phyloP scores from a whole-genome alignment of 2,113 vertebrate species.

The Ia io region DNA sequence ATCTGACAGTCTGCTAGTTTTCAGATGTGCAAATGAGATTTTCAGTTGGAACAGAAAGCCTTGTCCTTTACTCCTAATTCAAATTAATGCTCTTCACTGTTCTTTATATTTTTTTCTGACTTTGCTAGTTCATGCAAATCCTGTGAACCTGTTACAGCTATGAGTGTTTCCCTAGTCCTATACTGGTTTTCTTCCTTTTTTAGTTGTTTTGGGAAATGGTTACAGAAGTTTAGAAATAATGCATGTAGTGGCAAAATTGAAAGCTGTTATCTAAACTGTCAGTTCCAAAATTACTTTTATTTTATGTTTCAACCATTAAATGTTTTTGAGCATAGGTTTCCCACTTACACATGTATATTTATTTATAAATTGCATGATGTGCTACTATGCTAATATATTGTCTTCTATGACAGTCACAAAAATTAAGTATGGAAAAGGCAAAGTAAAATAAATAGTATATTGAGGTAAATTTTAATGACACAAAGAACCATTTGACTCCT shows the following conservation, averaged over 20 bases:
- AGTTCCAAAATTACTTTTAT: not conserved
- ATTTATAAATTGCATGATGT: not conserved
- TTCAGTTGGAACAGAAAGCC: slow-evolving; percentile 33
- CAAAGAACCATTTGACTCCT: not conserved
- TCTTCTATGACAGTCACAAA: not conserved
- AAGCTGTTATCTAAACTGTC: not conserved
- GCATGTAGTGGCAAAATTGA: not conserved
- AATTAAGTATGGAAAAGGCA: not conserved
- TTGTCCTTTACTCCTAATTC: slow-evolving; percentile 42
- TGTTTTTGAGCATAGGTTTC: not conserved
- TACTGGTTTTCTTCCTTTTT: not conserved
- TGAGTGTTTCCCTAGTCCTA: not conserved
- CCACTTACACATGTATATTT: not conserved
- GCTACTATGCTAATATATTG: not conserved
- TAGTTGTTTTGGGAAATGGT: not conserved
- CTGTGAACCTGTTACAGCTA: not conserved
- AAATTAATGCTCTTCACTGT: slow-evolving; percentile 26
- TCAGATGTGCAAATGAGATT: slow-evolving; percentile 45
- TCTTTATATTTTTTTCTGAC: not conserved
- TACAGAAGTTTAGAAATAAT: slow-evolving; percentile 9
- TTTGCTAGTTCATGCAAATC: not conserved
- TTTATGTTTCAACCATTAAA: not conserved
- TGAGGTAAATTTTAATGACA: not conserved
- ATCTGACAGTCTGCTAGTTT: not conserved
- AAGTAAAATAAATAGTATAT: not conserved